Percentiles rank a stretch among this genome's conserved stretches.
These are phyloP conservation scores for Seira ritae DNA, from an alignment of 2,888 invertebrate genomes.

Conservation along the genomic window DNA sequence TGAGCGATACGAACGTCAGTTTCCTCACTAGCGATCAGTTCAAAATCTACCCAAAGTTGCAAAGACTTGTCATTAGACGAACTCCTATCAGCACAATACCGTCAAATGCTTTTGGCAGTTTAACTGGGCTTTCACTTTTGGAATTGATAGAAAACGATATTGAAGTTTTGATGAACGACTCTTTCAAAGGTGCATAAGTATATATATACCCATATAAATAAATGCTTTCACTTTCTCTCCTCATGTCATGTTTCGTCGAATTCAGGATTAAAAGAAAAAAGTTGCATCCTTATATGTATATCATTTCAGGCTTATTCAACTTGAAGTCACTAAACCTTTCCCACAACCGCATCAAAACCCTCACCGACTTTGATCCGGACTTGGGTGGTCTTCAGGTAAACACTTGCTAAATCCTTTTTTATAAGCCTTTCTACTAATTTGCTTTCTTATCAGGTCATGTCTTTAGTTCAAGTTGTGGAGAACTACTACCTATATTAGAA, in stretches of 20 bases:
- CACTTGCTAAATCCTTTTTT: not conserved
- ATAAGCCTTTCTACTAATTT: not conserved
- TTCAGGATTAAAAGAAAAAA: not conserved
- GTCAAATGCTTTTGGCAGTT: constrained; percentile 88
- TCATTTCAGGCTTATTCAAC: constrained; percentile 81
- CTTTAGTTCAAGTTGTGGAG: not conserved
- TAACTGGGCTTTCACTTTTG: constrained; percentile 85
- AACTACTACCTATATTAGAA: no score
- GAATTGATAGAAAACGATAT: constrained; percentile 90
- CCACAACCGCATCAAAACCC: constrained; percentile 86
- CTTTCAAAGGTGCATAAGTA: constrained; percentile 79
- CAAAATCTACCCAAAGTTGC: constrained; percentile 86
- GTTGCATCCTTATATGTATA: not conserved
- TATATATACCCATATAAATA: no score
- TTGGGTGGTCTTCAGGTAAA: constrained; percentile 83
- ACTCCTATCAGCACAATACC: constrained; percentile 88
- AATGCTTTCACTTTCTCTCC: no score
- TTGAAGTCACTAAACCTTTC: constrained; percentile 88
- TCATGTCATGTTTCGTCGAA: no score
- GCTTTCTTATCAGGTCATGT: not conserved
- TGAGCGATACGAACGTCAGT: constrained; percentile 86
- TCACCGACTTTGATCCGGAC: constrained; percentile 88
- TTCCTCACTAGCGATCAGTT: constrained; percentile 91
- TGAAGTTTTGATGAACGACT: constrained; percentile 88
- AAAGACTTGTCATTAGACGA: constrained; percentile 83